phyloP scores from a whole-genome alignment of 2,797 vertebrate genomes.

The Rousettus madagascariensis region DNA sequence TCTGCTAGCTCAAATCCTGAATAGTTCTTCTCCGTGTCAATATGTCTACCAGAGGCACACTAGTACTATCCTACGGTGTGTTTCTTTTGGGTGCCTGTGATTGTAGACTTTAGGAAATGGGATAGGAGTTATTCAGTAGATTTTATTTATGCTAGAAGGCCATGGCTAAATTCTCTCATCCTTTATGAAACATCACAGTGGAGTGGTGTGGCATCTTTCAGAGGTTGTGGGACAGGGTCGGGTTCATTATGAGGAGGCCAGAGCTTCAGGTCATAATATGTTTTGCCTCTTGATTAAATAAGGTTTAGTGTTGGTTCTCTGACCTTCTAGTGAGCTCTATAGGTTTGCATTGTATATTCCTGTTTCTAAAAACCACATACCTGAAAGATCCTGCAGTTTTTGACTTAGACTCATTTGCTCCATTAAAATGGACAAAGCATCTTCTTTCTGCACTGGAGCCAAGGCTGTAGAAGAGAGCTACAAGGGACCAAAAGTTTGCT shows the following conservation, averaged over 20 bases:
- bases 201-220: background rate
- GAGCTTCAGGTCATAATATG: background rate
- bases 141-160: background rate
- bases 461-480: background rate
- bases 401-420: background rate
- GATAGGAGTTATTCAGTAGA: background rate
- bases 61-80: rapidly evolving
- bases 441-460: background rate
- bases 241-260: background rate
- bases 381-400: background rate
- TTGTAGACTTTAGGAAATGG: background rate
- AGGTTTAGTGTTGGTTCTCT: background rate
- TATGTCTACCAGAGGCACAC: background rate
- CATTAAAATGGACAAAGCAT: background rate
- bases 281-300: background rate
- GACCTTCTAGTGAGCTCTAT: background rate
- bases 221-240: background rate
- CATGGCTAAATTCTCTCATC: background rate
- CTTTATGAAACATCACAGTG: background rate
- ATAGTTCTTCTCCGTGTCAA: background rate
- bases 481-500: background rate
- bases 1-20: background rate
- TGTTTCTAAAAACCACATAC: background rate
- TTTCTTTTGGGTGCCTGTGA: background rate
- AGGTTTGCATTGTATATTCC: background rate